Percentiles rank a stretch among this genome's conserved stretches.
Evolutionary conservation across 2,113 vertebrate species (phyloP).

Genomic region (Amphiprion ocellaris): DNA sequence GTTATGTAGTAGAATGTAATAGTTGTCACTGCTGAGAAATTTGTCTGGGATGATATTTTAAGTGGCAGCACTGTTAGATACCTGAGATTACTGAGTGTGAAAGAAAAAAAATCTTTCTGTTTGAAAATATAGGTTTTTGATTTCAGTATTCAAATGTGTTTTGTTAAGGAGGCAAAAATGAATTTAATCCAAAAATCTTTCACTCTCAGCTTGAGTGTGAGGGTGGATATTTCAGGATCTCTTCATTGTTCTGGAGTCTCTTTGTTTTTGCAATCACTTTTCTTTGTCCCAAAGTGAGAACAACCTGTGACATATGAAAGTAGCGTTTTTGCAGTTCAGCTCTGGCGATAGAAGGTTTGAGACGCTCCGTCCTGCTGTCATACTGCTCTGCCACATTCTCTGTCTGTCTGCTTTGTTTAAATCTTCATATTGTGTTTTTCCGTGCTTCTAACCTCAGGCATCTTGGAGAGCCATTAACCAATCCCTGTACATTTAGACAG

Average conservation of each 20-base stretch:
- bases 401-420: slow-evolving; percentile 39
- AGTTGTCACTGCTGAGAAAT: slow-evolving; percentile 40
- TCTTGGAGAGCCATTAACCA: slow-evolving; percentile 61
- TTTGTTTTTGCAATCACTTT: slow-evolving; percentile 1
- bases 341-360: slow-evolving; percentile 13
- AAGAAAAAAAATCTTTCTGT: slow-evolving; percentile 13
- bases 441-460: slow-evolving; percentile 49
- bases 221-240: not conserved
- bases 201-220: slow-evolving; percentile 6
- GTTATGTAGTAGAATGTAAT: slow-evolving; percentile 38
- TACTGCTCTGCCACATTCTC: not conserved
- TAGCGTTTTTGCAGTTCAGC: slow-evolving; percentile 24
- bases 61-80: slow-evolving; percentile 23
- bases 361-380: not conserved
- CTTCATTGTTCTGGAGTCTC: not conserved
- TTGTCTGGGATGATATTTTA: slow-evolving; percentile 44
- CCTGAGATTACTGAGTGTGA: slow-evolving; percentile 5
- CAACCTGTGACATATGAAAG: slow-evolving; percentile 10
- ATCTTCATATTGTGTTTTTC: slow-evolving; percentile 53
- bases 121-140: not conserved
- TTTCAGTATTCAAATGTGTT: slow-evolving; percentile 14
- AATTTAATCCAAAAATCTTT: not conserved
- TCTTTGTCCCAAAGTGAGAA: slow-evolving; percentile 3
- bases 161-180: slow-evolving; percentile 5
- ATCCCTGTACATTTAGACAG: slow-evolving; percentile 57